A percentile compares a stretch with the other conserved stretches of the same genome.
phyloP scores from a whole-genome alignment of 2,888 invertebrate species.

The Amphipoea lucens region DNA sequence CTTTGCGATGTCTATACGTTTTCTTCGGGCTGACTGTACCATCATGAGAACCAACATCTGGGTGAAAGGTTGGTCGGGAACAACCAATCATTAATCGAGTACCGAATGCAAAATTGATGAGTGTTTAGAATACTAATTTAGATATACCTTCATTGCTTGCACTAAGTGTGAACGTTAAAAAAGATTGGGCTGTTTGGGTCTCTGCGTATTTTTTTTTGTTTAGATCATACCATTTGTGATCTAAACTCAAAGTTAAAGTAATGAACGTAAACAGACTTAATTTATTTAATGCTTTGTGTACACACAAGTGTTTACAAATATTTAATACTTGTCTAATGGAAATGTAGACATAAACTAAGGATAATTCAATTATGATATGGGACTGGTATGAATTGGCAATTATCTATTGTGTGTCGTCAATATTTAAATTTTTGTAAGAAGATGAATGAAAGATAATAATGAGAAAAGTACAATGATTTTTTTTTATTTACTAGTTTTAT shows the following conservation, averaged over 20 bases:
- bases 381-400: no score
- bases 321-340: neutral
- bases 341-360: neutral
- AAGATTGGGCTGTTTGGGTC: neutral
- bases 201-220: neutral
- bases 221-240: no score
- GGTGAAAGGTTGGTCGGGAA: slow-evolving; percentile 30
- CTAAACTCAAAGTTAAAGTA: no score
- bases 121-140: neutral
- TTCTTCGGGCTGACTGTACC: neutral
- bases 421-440: neutral
- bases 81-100: slow-evolving; percentile 13
- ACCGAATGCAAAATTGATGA: slow-evolving; percentile 2
- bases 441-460: no score
- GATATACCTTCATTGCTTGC: neutral
- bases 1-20: neutral
- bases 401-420: neutral
- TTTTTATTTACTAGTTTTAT: no score
- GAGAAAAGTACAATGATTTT: no score
- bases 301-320: neutral
- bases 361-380: no score
- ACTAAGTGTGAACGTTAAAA: neutral
- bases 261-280: neutral
- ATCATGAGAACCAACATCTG: slow-evolving; percentile 51
- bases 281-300: neutral